Conservation (phyloP, 2,113 vertebrate species). For the Alaudala cheleensis region DNA sequence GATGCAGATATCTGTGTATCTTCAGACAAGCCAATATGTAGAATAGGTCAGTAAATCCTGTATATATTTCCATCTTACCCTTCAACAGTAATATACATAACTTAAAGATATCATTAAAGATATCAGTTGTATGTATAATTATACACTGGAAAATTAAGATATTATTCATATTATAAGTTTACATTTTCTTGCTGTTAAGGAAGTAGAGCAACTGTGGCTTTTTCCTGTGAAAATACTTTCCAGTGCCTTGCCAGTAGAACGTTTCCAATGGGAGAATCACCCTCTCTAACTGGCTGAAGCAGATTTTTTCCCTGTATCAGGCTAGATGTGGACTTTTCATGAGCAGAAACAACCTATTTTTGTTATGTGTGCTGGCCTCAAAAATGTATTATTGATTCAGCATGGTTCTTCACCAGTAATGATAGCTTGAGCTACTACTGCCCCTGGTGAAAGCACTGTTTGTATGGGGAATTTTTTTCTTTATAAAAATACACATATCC, state of each 20-base stretch:
- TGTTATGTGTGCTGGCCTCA: slow-evolving; percentile 30
- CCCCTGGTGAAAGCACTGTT: slow-evolving; percentile 30
- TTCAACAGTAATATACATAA: neutral
- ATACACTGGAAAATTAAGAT: neutral
- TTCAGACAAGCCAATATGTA: neutral
- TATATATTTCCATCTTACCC: neutral
- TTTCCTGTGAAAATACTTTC: slow-evolving; percentile 30
- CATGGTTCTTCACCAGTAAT: slow-evolving; percentile 38
- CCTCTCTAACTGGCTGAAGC: neutral
- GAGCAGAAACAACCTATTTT: slow-evolving; percentile 56
- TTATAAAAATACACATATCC: slow-evolving; percentile 28
- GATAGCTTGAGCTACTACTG: slow-evolving; percentile 54
- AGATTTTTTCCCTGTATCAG: slow-evolving; percentile 5
- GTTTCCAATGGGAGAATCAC: neutral
- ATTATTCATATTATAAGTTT: neutral
- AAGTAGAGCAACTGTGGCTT: neutral
- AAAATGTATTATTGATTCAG: slow-evolving; percentile 65
- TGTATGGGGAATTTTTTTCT: neutral
- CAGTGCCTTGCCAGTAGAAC: neutral
- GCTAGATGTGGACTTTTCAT: slow-evolving; percentile 49
- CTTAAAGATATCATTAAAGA: neutral
- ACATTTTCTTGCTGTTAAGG: neutral
- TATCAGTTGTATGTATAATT: neutral
- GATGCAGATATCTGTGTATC: neutral
- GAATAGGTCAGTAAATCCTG: neutral